Evolutionary conservation across 2,113 vertebrate species (phyloP).

Genomic region (Cnemophilus loriae): DNA sequence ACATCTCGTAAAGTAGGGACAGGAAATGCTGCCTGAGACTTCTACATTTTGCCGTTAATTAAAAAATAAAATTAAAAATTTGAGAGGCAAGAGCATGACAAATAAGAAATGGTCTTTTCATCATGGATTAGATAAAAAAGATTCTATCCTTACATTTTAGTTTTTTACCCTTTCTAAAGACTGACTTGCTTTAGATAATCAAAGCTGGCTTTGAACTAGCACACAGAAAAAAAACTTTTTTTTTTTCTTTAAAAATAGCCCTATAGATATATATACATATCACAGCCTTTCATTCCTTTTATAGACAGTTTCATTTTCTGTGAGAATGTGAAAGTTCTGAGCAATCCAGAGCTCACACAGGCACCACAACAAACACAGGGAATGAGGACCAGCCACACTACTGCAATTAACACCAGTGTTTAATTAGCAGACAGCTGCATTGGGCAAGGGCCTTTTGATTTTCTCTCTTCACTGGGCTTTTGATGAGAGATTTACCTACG

Average conservation of each 20-base stretch:
- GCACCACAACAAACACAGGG: background rate
- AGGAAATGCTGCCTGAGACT: slow-evolving; percentile 43
- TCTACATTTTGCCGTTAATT: slow-evolving; percentile 8
- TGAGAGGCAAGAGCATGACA: background rate
- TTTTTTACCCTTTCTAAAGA: slow-evolving; percentile 34
- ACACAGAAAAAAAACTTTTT: background rate
- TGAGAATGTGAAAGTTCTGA: slow-evolving; percentile 31
- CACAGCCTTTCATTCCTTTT: slow-evolving; percentile 45
- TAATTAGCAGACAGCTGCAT: slow-evolving; percentile 37
- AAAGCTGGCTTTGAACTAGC: slow-evolving; percentile 58
- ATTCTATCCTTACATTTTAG: slow-evolving; percentile 27
- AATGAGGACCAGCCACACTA: background rate
- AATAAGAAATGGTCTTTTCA: slow-evolving; percentile 48
- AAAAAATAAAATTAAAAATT: background rate
- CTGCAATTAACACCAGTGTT: slow-evolving; percentile 15
- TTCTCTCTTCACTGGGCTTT: slow-evolving; percentile 12
- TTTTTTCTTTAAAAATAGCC: slow-evolving; percentile 58
- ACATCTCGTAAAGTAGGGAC: slow-evolving; percentile 21
- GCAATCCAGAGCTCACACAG: background rate
- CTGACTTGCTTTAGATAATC: slow-evolving; percentile 50
- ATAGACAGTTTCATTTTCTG: slow-evolving; percentile 27
- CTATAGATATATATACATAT: background rate
- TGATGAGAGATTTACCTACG: background rate
- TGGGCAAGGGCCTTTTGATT: slow-evolving; percentile 1
- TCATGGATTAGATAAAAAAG: slow-evolving; percentile 44